Evolutionary conservation across 2,888 invertebrate species (phyloP).

Genomic region (Eumacrocentrus americanus): DNA sequence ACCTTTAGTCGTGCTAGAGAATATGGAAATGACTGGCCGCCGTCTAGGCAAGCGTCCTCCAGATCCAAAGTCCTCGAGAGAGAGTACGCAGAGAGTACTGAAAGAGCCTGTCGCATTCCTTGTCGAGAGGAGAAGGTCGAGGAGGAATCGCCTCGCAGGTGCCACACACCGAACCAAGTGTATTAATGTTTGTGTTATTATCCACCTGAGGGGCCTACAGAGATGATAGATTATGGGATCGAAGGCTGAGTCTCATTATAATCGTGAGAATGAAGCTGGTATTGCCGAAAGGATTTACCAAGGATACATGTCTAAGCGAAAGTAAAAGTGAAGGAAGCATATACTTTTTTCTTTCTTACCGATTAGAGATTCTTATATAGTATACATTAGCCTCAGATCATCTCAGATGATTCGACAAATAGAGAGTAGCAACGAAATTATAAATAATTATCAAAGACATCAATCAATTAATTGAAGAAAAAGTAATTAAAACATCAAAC

Average conservation of each 20-base stretch:
- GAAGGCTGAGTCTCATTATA: conserved; percentile 18
- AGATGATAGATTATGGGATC: conserved; percentile 19
- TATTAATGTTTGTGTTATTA: conserved; percentile 24
- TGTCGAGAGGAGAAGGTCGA: conserved; percentile 19
- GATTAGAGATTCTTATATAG: background rate
- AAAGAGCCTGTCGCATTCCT: conserved; percentile 24
- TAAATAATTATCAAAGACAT: no score
- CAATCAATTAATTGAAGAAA: no score
- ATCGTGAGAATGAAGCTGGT: conserved; percentile 20
- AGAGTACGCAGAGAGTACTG: conserved; percentile 1
- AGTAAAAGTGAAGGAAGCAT: conserved; percentile 3
- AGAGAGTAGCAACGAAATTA: no score
- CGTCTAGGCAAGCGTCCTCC: background rate
- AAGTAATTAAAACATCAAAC: no score
- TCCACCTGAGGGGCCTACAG: background rate
- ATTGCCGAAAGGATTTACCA: conserved; percentile 16
- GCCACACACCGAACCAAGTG: conserved; percentile 18
- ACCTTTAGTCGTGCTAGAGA: conserved; percentile 1
- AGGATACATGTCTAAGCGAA: conserved; percentile 3
- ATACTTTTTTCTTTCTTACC: background rate
- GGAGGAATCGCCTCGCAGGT: conserved; percentile 24
- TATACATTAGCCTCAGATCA: background rate
- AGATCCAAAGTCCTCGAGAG: background rate
- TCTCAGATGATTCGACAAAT: background rate
- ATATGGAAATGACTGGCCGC: conserved; percentile 11